Evolutionary conservation across 1,140 invertebrate species (phyloP).

Genomic region (Drosophila varians): DNA sequence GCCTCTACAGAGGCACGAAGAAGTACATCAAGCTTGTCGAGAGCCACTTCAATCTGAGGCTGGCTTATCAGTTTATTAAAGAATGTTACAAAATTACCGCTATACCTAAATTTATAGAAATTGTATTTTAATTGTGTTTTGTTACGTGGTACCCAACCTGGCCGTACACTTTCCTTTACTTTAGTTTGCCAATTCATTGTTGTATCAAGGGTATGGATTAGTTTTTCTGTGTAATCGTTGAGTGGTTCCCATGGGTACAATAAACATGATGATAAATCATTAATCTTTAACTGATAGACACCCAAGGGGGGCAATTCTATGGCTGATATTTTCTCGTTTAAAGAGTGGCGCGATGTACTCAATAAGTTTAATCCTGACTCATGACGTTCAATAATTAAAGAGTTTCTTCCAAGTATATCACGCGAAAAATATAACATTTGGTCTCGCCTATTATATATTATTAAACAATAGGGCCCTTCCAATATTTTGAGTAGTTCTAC

Average conservation of each 20-base stretch:
- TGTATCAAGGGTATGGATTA: constrained; percentile 31
- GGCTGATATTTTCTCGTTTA: constrained; percentile 53
- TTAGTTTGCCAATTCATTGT: constrained; percentile 33
- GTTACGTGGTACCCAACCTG: constrained; percentile 34
- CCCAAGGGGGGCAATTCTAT: constrained; percentile 88
- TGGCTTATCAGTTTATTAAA: constrained; percentile 20
- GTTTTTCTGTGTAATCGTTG: constrained; percentile 14
- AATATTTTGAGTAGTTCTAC: constrained; percentile 79
- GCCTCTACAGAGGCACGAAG: constrained; percentile 87
- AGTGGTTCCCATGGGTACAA: constrained; percentile 60
- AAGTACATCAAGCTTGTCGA: constrained; percentile 84
- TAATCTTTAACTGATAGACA: constrained; percentile 54
- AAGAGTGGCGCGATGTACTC: constrained; percentile 84
- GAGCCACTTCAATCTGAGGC: constrained; percentile 79
- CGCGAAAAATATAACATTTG: constrained; percentile 91
- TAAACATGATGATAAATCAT: constrained; percentile 19
- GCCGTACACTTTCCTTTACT: constrained; percentile 16
- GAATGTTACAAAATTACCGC: constrained; percentile 2
- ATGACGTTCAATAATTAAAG: constrained; percentile 88
- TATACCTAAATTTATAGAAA: constrained; percentile 69
- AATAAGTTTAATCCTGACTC: constrained; percentile 85
- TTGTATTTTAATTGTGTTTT: constrained; percentile 37
- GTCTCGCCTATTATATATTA: constrained; percentile 89
- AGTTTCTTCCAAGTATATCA: constrained; percentile 93
- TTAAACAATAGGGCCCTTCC: constrained; percentile 93